Percentiles rank a stretch among this genome's conserved stretches.
phyloP scores from a whole-genome alignment of 2,888 invertebrate species.

The Melanchra persicariae region DNA sequence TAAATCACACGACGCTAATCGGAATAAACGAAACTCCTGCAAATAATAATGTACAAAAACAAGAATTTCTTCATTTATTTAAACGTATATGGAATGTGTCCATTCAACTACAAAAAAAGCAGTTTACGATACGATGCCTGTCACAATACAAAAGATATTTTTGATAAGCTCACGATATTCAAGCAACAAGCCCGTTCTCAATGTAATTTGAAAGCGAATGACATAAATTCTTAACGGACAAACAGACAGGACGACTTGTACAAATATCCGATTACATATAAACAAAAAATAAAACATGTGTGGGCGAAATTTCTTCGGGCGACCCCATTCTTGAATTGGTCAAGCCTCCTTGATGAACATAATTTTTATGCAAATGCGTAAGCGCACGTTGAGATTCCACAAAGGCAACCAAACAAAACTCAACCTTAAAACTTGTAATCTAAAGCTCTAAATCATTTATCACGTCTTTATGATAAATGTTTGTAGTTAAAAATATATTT shows the following conservation, averaged over 20 bases:
- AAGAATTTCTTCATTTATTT: slow-evolving; percentile 42
- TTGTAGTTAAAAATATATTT: slow-evolving; percentile 45
- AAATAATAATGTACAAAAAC: slow-evolving; percentile 12
- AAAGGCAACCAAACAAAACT: slow-evolving; percentile 26
- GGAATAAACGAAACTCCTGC: not conserved
- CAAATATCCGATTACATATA: slow-evolving; percentile 76
- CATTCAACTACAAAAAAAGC: slow-evolving; percentile 40
- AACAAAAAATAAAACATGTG: slow-evolving; percentile 69
- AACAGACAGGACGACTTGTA: slow-evolving; percentile 66
- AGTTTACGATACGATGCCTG: slow-evolving; percentile 54
- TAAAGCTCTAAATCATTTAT: slow-evolving; percentile 10
- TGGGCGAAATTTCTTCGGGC: slow-evolving; percentile 71
- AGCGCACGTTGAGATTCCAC: slow-evolving; percentile 37
- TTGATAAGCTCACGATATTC: slow-evolving; percentile 60
- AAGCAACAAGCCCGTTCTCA: slow-evolving; percentile 55
- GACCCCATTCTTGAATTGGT: slow-evolving; percentile 70
- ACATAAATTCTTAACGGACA: slow-evolving; percentile 72
- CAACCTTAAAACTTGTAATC: not conserved
- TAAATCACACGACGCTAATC: not conserved
- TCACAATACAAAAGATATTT: slow-evolving; percentile 66
- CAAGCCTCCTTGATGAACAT: slow-evolving; percentile 73
- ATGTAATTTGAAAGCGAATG: slow-evolving; percentile 71
- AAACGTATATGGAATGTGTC: slow-evolving; percentile 16
- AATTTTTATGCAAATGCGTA: slow-evolving; percentile 77
- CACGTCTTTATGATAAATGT: slow-evolving; percentile 15